Percentiles rank a stretch among this genome's conserved stretches.
These are phyloP conservation scores for Aegotheles bennettii DNA, from an alignment of 2,113 vertebrate genomes.

Conservation along the genomic window DNA sequence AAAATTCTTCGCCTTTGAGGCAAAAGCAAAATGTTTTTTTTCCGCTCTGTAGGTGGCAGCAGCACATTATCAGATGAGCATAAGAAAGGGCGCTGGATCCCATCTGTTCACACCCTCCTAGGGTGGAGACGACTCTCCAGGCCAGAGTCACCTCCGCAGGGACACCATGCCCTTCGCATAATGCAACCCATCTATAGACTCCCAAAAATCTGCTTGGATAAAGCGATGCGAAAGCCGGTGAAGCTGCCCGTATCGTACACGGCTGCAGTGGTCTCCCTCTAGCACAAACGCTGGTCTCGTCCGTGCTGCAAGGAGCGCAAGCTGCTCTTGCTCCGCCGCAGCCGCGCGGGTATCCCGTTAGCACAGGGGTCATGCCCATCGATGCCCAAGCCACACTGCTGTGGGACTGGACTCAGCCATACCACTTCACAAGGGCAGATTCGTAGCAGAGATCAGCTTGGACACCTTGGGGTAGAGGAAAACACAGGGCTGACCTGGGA, in stretches of 20 bases:
- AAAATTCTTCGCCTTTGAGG: neutral
- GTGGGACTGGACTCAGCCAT: neutral
- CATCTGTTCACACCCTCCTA: neutral
- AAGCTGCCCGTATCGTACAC: neutral
- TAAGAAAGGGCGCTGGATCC: neutral
- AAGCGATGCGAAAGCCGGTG: slow-evolving; percentile 5
- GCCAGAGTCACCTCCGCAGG: neutral
- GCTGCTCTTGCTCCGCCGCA: accelerated
- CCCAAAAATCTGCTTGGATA: neutral
- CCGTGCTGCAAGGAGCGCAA: neutral
- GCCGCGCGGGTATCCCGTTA: accelerated
- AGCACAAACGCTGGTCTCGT: neutral
- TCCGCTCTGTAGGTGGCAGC: slow-evolving; percentile 44
- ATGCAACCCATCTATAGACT: neutral
- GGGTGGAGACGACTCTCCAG: neutral
- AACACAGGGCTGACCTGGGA: neutral
- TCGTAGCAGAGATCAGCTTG: neutral
- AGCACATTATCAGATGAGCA: slow-evolving; percentile 37
- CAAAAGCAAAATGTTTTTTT: neutral
- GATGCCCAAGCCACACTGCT: neutral
- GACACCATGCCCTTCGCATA: neutral
- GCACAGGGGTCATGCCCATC: neutral
- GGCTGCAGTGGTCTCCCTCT: neutral
- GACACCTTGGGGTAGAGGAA: neutral
- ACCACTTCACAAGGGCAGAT: neutral